Evolutionary conservation across 2,797 vertebrate species (phyloP).

Genomic region (Typhlichthys eigenmanni): DNA sequence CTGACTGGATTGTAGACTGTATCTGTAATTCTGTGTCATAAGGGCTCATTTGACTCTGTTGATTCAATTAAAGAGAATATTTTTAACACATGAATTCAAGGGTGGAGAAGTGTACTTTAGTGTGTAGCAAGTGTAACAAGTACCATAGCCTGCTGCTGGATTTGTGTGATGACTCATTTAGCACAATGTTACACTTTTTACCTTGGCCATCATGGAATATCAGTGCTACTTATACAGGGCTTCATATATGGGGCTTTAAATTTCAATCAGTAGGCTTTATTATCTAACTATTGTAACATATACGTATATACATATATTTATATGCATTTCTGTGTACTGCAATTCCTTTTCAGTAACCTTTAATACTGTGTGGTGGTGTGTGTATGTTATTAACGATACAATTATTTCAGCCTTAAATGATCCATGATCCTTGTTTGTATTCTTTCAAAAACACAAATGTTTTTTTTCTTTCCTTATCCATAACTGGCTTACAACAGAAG

Average conservation of each 20-base stretch:
- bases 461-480: constrained; percentile 4
- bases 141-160: too few relatives aligned
- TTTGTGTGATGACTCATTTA: too few relatives aligned
- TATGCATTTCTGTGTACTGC: constrained; percentile 42
- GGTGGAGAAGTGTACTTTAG: too few relatives aligned
- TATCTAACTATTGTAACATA: background rate
- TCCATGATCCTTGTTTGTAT: constrained; percentile 11
- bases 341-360: constrained; percentile 13
- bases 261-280: background rate
- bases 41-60: background rate
- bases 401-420: background rate
- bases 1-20: constrained; percentile 33
- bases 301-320: constrained; percentile 1
- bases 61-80: background rate
- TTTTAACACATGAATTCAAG: too few relatives aligned
- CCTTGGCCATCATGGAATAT: constrained; percentile 5
- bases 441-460: constrained; percentile 17
- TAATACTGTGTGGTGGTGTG: constrained; percentile 4
- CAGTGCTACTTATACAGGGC: constrained; percentile 2
- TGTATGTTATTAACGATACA: background rate
- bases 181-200: too few relatives aligned
- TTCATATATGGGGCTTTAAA: constrained; percentile 9
- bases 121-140: too few relatives aligned
- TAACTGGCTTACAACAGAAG: constrained; percentile 24
- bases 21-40: constrained; percentile 31